Evolutionary conservation across 2,797 vertebrate genomes (phyloP), one percentile per base, ranked within the genome.

Genomic region (Liasis olivaceus): DNA sequence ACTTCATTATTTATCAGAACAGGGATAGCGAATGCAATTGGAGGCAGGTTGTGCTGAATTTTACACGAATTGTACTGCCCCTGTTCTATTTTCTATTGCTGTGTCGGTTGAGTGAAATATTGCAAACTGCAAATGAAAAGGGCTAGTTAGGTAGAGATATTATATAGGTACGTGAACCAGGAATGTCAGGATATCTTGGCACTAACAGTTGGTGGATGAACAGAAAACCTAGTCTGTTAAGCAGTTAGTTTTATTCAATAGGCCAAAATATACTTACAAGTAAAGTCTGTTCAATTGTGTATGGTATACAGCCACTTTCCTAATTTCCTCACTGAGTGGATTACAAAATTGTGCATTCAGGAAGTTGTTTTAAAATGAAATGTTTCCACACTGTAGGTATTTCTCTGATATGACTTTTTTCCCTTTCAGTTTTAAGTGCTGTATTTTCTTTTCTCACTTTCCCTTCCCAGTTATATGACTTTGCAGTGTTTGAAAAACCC

Each of bases 341-440:
- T 66, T 77, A 66, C 66, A 64, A 69, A 92, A 89, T 87, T 59
- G 28, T 51, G 31, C 20, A 88, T 88, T 93, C 20, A 87, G 89
- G n/a, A 54, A 85, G 51, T 91, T 89, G 77, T 85, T 88, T 88
- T 69, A 69, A 51, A 54, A 88, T 62, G 89, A 93, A 91, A 87
- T 89, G 69, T 93, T 85, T 88, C 20, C 54, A 89, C 47, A 84
- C 54, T 56, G 15, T 26, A 47, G 17, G 51, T 28, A 88, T 91
- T 91, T 66, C 51, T 88, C 60, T 91, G 20, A 84, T 91, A 11
- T 89, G 54, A 59, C 54, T 28, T 93, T 89, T 90, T 62, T 54
- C 91, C 69, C 47, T 36, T 69, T 89, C 36, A 28, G 8, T 85
- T 60, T 85, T 24, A n/a, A 59, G 26, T 66, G 20, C 60, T 91